Evolutionary conservation across 2,797 vertebrate genomes (phyloP).

Genomic region (Poecilia wingei): DNA sequence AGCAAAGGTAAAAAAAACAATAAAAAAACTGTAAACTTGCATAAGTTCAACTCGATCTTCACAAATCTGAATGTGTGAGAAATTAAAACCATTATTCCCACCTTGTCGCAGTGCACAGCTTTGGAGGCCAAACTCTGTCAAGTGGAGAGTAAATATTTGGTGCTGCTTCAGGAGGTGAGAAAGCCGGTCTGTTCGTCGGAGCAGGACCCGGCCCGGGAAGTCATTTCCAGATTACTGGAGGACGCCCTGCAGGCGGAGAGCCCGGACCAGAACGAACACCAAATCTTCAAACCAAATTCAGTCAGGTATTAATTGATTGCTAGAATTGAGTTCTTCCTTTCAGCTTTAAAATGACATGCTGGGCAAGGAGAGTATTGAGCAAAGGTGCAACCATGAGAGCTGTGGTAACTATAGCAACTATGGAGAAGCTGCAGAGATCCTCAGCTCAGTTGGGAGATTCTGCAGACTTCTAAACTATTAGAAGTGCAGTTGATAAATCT

Average conservation of each 20-base stretch:
- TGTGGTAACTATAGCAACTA: neutral
- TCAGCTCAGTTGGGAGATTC: no score
- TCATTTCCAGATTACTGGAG: conserved; percentile 91
- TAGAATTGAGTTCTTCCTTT: neutral
- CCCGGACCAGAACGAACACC: conserved; percentile 86
- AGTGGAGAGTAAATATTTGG: conserved; percentile 96
- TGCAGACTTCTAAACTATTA: no score
- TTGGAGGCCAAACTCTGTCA: conserved; percentile 97
- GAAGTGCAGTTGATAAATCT: no score
- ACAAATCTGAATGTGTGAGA: conserved; percentile 11
- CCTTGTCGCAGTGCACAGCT: conserved; percentile 83
- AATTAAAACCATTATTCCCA: neutral
- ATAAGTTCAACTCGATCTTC: neutral
- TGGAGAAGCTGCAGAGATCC: no score
- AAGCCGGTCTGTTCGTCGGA: conserved; percentile 91
- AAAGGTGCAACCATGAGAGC: neutral
- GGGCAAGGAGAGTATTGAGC: neutral
- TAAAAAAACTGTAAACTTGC: conserved; percentile 47
- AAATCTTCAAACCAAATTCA: conserved; percentile 86
- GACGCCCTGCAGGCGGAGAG: conserved; percentile 92
- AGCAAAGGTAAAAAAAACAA: conserved; percentile 85
- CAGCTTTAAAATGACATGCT: neutral
- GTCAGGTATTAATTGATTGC: conserved; percentile 85
- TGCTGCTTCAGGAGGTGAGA: conserved; percentile 94
- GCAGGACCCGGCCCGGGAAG: conserved; percentile 83